phyloP scores from a whole-genome alignment of 2,888 invertebrate genomes.

The Ormyrus nitidulus region DNA sequence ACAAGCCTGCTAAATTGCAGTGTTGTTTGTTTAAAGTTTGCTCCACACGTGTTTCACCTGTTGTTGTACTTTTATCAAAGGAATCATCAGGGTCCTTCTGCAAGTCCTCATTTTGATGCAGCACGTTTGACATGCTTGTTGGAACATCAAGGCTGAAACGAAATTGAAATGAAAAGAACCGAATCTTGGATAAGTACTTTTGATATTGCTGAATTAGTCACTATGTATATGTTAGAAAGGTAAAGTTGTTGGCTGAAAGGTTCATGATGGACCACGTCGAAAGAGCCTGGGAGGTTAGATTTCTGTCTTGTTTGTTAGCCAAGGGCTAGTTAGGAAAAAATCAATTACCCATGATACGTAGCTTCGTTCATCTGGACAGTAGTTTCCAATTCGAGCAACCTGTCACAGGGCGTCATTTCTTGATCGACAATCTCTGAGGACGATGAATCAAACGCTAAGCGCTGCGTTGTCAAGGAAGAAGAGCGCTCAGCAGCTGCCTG shows the following conservation, averaged over 20 bases:
- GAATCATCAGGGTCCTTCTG: conserved; percentile 10
- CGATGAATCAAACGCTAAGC: conserved; percentile 17
- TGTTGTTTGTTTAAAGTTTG: conserved; percentile 26
- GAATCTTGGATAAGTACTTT: not conserved
- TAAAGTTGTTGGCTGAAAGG: not conserved
- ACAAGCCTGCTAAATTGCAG: conserved; percentile 38
- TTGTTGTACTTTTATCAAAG: conserved; percentile 11
- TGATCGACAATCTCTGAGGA: conserved; percentile 64
- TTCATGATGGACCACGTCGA: not conserved
- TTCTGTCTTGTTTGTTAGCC: not conserved
- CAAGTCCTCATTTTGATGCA: conserved; percentile 10
- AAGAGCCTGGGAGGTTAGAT: not conserved
- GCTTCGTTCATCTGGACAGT: conserved; percentile 28
- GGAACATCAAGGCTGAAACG: conserved; percentile 48
- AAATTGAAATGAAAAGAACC: conserved; percentile 36
- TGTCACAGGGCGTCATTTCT: conserved; percentile 69
- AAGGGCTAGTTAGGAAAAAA: not conserved
- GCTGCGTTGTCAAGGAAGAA: conserved; percentile 13
- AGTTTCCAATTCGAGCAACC: conserved; percentile 54
- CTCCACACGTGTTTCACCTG: not conserved
- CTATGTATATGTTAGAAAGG: conserved; percentile 14
- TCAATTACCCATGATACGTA: conserved; percentile 48
- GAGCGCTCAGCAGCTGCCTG: conserved; percentile 11
- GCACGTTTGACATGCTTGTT: conserved; percentile 14
- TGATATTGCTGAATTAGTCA: conserved; percentile 7